Evolutionary conservation across 2,797 vertebrate genomes (phyloP).

Genomic region (Danio choprae): DNA sequence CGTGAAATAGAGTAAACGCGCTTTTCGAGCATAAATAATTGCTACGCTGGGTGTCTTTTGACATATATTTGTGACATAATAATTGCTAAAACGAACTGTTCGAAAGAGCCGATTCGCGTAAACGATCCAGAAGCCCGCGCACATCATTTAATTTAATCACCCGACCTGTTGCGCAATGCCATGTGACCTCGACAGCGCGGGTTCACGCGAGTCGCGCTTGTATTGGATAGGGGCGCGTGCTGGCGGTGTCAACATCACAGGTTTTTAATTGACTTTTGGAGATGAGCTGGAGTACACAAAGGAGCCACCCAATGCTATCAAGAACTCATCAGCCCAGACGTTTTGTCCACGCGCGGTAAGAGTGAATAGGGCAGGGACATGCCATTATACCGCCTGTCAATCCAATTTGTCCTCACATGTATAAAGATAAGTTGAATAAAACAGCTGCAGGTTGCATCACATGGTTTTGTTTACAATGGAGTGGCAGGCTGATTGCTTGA

Average conservation of each 20-base stretch:
- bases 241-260: conserved; percentile 80
- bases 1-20: too few species aligned
- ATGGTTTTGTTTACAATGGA: conserved; percentile 34
- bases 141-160: conserved; percentile 80
- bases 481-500: conserved; percentile 28
- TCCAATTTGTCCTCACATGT: conserved; percentile 45
- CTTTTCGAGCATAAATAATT: background rate
- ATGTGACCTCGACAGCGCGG: conserved; percentile 75
- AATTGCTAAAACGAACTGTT: background rate
- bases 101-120: background rate
- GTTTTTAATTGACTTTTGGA: conserved; percentile 84
- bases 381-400: conserved; percentile 49
- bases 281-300: conserved; percentile 65
- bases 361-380: conserved; percentile 37
- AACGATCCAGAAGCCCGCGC: conserved; percentile 60
- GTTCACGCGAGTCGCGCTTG: conserved; percentile 75
- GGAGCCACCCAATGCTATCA: conserved; percentile 19
- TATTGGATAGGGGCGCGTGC: conserved; percentile 78
- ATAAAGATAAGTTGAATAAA: conserved; percentile 20
- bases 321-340: conserved; percentile 44
- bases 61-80: background rate
- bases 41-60: background rate
- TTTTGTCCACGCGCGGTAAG: conserved; percentile 43
- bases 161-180: conserved; percentile 84
- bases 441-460: conserved; percentile 37